Conservation (phyloP, 2,888 invertebrate genomes). For the Hermaeophaga mercurialis region DNA sequence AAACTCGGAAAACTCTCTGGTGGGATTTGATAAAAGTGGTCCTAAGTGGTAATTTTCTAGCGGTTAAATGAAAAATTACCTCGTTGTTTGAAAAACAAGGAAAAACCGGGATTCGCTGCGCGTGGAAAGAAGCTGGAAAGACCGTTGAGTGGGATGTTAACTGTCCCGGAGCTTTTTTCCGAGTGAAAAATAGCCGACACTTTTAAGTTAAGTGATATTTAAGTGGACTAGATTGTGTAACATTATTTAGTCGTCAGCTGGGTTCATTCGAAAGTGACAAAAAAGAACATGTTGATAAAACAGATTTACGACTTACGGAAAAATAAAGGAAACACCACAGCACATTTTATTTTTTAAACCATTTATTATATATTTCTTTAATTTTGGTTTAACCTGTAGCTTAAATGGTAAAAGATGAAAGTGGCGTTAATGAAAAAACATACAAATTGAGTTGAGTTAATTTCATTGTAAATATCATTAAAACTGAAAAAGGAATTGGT, state of each 20-base stretch:
- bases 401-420: too few relatives aligned
- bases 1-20: constrained; percentile 34
- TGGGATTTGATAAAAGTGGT: constrained; percentile 52
- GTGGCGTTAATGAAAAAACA: too few relatives aligned
- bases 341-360: too few relatives aligned
- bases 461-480: too few relatives aligned
- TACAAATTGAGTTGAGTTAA: too few relatives aligned
- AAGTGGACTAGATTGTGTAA: constrained; percentile 54
- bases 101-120: constrained; percentile 27
- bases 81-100: constrained; percentile 39
- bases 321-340: neutral
- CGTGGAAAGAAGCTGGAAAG: constrained; percentile 34
- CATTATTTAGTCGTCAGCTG: constrained; percentile 47
- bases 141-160: constrained; percentile 37
- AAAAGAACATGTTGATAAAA: constrained; percentile 5
- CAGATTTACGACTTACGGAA: neutral
- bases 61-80: constrained; percentile 53
- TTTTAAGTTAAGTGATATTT: constrained; percentile 56
- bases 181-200: constrained; percentile 54
- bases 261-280: constrained; percentile 19
- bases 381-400: too few relatives aligned
- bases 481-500: too few relatives aligned
- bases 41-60: constrained; percentile 54
- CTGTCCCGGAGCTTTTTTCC: constrained; percentile 39
- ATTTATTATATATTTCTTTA: too few relatives aligned